Base-by-base conservation (phyloP, 2,797 vertebrate genomes). In the Cyprinella venusta region DNA sequence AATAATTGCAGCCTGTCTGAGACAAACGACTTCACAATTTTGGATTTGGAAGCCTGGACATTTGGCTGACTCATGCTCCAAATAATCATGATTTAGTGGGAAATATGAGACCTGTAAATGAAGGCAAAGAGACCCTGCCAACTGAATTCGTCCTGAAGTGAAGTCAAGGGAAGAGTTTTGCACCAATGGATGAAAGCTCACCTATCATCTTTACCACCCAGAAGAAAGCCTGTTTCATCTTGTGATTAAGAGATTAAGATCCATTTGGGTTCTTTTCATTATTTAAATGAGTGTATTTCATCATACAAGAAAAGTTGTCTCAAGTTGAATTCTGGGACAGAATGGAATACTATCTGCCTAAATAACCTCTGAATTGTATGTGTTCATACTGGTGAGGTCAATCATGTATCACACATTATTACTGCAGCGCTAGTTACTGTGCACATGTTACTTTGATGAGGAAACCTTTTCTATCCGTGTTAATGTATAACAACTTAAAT, bases 21-120 rank as follows among this genome's bases (percentile, higher is more conserved):
- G 88, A 93, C 91, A 0, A 94, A 91, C 1, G 95, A 96, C 89
- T 96, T 96, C 90, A 88, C 90, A 5, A 87, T 96, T 79, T 92
- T 95, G 89, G 95, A 95, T 89, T 86, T 96, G 67, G 95, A 96
- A 87, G 94, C 94, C 85, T 96, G 95, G 95, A 94, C 93, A 6
- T 95, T 96, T 88, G 89, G 89, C 91, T 95, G 93, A 95, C 7
- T 19, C 36, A 10, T 42, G 50, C 16, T 40, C 6, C 4, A 16
- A 42, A 83, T 42, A 26, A 40, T 54, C 70, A 45, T 13, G 26
- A 45, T 70, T 76, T 76, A 74, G 15, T 45, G 36, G 79, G 52
- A 48, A 83, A 63, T 78, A 63, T 70, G n/a, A 65, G 24, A 40
- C n/a, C 19, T 36, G 16, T 54, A 75, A 54, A 56, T 56, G 36